Evolutionary conservation across 1,140 invertebrate genomes (phyloP).

Genomic region (Penaeus indicus): DNA sequence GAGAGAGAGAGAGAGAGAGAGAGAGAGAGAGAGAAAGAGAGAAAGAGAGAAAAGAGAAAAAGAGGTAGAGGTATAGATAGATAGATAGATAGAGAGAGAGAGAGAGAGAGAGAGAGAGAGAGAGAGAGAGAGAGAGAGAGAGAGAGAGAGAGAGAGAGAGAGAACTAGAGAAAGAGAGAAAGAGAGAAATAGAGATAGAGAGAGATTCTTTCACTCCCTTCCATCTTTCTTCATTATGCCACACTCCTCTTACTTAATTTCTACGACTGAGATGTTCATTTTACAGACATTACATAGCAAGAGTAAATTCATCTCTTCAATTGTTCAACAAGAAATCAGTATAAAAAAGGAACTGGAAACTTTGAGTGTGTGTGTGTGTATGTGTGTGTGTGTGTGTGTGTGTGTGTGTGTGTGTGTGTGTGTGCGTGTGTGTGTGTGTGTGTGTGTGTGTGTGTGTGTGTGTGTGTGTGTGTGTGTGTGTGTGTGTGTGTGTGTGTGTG

Average conservation of each 20-base stretch:
- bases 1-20: too few species aligned
- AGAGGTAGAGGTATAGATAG: too few species aligned
- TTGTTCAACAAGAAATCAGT: too few species aligned
- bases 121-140: not conserved
- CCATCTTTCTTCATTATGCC: not conserved
- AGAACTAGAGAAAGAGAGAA: not conserved
- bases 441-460: conserved; percentile 28
- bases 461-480: conserved; percentile 33
- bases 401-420: not conserved
- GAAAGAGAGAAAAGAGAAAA: too few species aligned
- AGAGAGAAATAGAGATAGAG: not conserved
- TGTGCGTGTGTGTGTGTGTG: not conserved
- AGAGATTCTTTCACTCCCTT: not conserved
- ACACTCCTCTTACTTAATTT: not conserved
- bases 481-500: conserved; percentile 33
- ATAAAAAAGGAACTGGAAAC: too few species aligned
- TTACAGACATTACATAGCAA: too few species aligned
- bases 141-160: not conserved
- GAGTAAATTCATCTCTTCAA: too few species aligned
- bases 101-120: too few species aligned
- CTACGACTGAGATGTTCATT: too few species aligned
- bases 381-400: not conserved
- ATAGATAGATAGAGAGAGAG: too few species aligned
- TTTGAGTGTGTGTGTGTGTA: too few species aligned
- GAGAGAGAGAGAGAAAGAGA: too few species aligned